These are phyloP conservation scores for Bombus soroeensis DNA, from an alignment of 1,140 invertebrate genomes.

Conservation along the genomic window DNA sequence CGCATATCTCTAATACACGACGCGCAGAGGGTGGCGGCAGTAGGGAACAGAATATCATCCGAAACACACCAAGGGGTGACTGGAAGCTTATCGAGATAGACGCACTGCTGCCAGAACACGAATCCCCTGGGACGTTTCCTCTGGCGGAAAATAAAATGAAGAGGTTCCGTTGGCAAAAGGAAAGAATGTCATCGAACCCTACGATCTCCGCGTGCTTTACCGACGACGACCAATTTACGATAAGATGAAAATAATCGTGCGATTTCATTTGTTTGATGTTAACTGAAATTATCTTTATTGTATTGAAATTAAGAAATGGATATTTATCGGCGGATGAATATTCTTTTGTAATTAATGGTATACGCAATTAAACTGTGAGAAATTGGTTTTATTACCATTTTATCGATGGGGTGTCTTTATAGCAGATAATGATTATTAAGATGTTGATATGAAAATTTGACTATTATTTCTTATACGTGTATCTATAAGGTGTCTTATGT, in stretches of 20 bases:
- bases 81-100: constrained; percentile 58
- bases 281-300: background rate
- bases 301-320: background rate
- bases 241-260: background rate
- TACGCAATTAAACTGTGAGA: background rate
- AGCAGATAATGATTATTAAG: too few relatives aligned
- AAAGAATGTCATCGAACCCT: background rate
- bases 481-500: too few relatives aligned
- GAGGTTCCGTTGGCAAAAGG: background rate
- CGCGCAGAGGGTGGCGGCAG: background rate
- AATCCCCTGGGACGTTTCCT: constrained; percentile 48
- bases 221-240: background rate
- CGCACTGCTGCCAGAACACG: constrained; percentile 33
- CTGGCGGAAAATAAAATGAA: constrained; percentile 27
- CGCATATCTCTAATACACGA: background rate
- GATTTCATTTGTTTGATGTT: background rate
- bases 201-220: background rate
- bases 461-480: too few relatives aligned
- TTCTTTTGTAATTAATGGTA: background rate
- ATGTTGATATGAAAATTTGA: too few relatives aligned
- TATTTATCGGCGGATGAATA: background rate
- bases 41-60: constrained; percentile 21
- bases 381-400: background rate
- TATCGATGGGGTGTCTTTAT: background rate
- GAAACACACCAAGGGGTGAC: constrained; percentile 49